Evolutionary conservation across 2,113 vertebrate species (phyloP).

Genomic region (Podocnemis expansa): DNA sequence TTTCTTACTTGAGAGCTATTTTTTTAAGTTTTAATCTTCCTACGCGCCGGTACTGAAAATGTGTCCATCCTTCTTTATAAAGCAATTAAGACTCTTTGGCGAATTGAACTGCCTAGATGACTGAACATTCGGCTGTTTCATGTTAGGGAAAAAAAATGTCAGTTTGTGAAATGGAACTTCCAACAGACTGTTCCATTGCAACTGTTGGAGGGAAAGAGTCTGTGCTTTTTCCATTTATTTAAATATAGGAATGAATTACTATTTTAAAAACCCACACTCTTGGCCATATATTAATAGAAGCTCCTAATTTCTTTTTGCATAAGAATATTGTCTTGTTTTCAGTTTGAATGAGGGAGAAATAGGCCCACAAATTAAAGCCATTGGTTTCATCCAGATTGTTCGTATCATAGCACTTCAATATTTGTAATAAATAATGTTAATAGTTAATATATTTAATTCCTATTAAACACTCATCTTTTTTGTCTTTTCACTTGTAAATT

Average conservation of each 20-base stretch:
- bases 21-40: slow-evolving; percentile 29
- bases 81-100: slow-evolving; percentile 20
- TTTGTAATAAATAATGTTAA: background rate
- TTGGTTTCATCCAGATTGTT: background rate
- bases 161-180: slow-evolving; percentile 52
- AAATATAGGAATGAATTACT: background rate
- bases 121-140: slow-evolving; percentile 43
- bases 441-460: background rate
- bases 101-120: slow-evolving; percentile 54
- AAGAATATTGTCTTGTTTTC: background rate
- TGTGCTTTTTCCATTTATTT: slow-evolving; percentile 37
- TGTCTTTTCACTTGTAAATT: background rate
- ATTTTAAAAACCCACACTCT: background rate
- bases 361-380: background rate
- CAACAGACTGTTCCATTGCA: slow-evolving; percentile 48
- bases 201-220: slow-evolving; percentile 36
- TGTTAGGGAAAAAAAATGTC: slow-evolving; percentile 63
- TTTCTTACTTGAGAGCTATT: background rate
- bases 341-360: background rate
- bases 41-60: slow-evolving; percentile 17
- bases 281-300: background rate
- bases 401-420: background rate
- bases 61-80: slow-evolving; percentile 30
- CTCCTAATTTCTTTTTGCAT: background rate
- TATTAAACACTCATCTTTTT: background rate